Evolutionary conservation across 1,140 invertebrate species (phyloP), one percentile per base, ranked within the genome.

Genomic region (Drosophila triauraria): DNA sequence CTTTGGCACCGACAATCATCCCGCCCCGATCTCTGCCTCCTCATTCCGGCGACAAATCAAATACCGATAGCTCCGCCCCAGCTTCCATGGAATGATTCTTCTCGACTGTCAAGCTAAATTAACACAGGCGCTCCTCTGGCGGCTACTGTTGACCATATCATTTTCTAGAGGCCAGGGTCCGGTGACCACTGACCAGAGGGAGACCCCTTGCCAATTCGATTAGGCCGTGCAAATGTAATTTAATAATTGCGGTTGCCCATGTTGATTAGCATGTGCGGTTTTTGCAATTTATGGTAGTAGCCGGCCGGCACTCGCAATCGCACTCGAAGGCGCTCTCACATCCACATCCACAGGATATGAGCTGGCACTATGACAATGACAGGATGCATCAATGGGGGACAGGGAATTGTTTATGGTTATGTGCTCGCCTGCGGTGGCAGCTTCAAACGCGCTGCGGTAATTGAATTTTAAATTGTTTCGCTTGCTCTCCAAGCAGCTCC

Each of bases 251-350:
- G 82, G 82, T 90, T 90, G 65, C 56, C 70, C 65, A 68, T 70
- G 78, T 88, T 90, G 86, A 91, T 91, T 90, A 90, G 61, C 81
- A 85, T 90, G 82, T 90, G 85, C 86, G 85, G 85, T 90, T 90
- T 85, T 65, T 56, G 82, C 75, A 90, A 90, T 90, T 91, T 90
- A 69, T 32, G 48, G 13, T 23, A 15, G 5, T n/a, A 42, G 40
- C 38, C 75, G 27, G 40, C 57, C 48, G 47, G 63, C 23, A 25
- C 71, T 59, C 17, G 57, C 48, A 51, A 9, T 15, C 23, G 25
- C 25, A 25, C 6, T 25, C 12, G 15, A 25, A 30, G 30, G 17
- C 58, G 13, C 20, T 20, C 20, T 20, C 20, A 20, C 30, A 30
- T 6, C 7, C 32, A 56, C 62, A 72, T 72, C 67, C 81, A 85